These are phyloP conservation scores for Sminthurides aquaticus DNA, from an alignment of 2,888 invertebrate genomes.

Conservation along the genomic window DNA sequence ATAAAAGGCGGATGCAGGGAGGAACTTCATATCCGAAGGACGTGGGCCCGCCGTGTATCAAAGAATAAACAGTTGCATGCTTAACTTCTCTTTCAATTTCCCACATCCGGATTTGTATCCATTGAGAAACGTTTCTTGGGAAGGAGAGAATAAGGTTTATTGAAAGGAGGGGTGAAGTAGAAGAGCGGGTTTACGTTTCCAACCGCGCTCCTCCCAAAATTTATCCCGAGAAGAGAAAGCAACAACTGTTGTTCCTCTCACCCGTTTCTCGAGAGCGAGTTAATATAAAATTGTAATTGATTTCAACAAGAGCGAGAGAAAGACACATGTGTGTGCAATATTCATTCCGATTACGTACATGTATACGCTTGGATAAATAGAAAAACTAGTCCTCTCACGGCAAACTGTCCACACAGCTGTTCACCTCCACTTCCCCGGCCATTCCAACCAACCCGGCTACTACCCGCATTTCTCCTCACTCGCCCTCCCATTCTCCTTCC, in stretches of 20 bases:
- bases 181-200: too few relatives aligned
- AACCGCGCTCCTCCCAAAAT: constrained; percentile 2
- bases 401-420: not conserved
- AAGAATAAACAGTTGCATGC: too few relatives aligned
- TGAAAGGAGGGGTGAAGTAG: too few relatives aligned
- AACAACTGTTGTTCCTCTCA: constrained; percentile 3
- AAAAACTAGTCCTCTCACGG: not conserved
- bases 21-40: too few relatives aligned
- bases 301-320: not conserved
- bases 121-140: too few relatives aligned
- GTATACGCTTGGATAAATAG: not conserved
- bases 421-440: not conserved
- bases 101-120: too few relatives aligned
- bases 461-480: not conserved
- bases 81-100: too few relatives aligned
- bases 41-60: too few relatives aligned
- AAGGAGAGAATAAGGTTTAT: too few relatives aligned
- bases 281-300: not conserved
- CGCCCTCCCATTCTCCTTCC: not conserved
- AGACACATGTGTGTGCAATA: not conserved
- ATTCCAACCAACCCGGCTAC: not conserved
- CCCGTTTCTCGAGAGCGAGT: not conserved
- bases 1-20: too few relatives aligned
- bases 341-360: not conserved
- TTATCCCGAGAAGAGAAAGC: constrained; percentile 4